Percentiles rank a stretch among this genome's conserved stretches.
phyloP scores from a whole-genome alignment of 2,113 vertebrate species.

The Erythrocercus mccallii region DNA sequence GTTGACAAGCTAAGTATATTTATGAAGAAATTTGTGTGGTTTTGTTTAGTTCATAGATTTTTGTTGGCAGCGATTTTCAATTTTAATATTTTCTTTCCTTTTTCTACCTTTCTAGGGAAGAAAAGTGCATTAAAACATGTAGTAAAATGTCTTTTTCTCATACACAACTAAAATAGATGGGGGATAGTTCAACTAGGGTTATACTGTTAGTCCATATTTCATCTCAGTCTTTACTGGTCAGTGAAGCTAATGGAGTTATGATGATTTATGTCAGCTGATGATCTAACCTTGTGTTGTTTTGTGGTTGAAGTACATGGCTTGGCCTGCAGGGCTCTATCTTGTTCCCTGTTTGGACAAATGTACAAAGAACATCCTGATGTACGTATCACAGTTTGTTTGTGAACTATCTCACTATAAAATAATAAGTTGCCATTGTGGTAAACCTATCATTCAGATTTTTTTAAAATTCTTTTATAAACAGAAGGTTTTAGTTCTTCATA shows the following conservation, averaged over 20 bases:
- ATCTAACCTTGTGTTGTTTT: neutral
- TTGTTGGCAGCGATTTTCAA: neutral
- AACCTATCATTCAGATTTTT: neutral
- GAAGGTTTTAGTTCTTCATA: neutral
- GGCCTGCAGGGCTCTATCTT: neutral
- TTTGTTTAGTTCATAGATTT: neutral
- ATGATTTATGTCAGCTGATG: conserved; percentile 8
- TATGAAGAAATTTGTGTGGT: neutral
- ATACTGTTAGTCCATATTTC: neutral
- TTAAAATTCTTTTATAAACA: neutral
- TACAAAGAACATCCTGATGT: neutral
- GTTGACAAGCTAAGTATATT: neutral
- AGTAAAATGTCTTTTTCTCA: neutral
- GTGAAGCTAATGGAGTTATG: neutral
- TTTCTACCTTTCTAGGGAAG: neutral
- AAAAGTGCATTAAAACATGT: neutral
- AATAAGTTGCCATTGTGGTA: neutral
- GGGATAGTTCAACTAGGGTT: neutral
- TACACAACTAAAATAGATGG: neutral
- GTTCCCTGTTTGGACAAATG: neutral
- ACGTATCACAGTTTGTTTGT: neutral
- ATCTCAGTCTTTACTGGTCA: neutral
- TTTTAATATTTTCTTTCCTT: neutral
- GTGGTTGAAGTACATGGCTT: neutral
- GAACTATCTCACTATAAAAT: neutral